Evolutionary conservation across 2,888 invertebrate genomes (phyloP).

Genomic region (Cabera pusaria): DNA sequence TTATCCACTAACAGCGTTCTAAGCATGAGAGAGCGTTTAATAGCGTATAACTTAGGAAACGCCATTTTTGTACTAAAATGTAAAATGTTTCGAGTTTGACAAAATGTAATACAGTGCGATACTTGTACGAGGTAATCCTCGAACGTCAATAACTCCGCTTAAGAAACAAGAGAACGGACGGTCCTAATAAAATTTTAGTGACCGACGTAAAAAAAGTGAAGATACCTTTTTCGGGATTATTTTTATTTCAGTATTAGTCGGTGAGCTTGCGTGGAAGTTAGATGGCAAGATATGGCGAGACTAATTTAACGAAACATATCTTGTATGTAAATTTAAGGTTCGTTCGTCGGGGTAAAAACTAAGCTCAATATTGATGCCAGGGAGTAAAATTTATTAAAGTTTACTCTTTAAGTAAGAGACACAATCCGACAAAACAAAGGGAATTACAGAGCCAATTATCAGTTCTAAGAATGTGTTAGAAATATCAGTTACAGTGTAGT

Average conservation of each 20-base stretch:
- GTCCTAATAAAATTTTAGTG: constrained; percentile 34
- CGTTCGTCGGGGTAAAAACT: too few species aligned
- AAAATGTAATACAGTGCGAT: constrained; percentile 13
- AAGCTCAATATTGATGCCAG: too few species aligned
- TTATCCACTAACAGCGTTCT: constrained; percentile 20
- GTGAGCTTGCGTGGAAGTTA: constrained; percentile 24
- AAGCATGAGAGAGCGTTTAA: constrained; percentile 17
- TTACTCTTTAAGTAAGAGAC: too few species aligned
- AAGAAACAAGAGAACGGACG: constrained; percentile 33
- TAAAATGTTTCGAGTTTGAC: too few species aligned
- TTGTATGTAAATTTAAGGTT: constrained; percentile 2
- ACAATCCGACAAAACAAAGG: too few species aligned
- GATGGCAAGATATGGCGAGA: constrained; percentile 20
- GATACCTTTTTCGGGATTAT: constrained; percentile 35
- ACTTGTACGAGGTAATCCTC: constrained; percentile 26
- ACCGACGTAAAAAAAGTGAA: constrained; percentile 32
- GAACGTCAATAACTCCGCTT: constrained; percentile 30
- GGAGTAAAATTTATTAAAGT: too few species aligned
- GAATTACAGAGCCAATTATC: too few species aligned
- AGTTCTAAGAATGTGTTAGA: too few species aligned
- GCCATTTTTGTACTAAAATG: too few species aligned
- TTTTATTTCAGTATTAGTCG: constrained; percentile 26
- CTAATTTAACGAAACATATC: constrained; percentile 21
- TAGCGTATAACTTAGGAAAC: too few species aligned
- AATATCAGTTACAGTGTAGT: too few species aligned